Conservation (phyloP, 2,113 vertebrate genomes). For the Heterotis niloticus region DNA sequence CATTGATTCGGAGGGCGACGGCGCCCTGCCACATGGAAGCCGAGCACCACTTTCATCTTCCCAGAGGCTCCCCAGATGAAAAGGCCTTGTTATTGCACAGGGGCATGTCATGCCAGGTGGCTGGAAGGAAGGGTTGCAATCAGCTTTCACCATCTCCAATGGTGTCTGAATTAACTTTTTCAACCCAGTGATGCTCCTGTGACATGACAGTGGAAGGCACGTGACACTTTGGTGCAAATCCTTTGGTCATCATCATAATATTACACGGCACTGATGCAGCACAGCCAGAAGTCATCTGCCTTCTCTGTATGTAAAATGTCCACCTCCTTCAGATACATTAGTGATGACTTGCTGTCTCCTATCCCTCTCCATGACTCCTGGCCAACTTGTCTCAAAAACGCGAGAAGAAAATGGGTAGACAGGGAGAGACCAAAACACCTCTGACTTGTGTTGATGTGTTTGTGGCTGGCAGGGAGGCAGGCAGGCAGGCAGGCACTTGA, state of each 20-base stretch:
- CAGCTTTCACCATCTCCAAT: not conserved
- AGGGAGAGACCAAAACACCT: too few relatives aligned
- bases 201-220: not conserved
- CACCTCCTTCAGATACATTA: too few relatives aligned
- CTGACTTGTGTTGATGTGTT: too few relatives aligned
- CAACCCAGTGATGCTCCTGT: not conserved
- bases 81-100: not conserved
- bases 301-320: not conserved
- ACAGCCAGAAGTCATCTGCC: too few relatives aligned
- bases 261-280: not conserved
- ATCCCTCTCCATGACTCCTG: too few relatives aligned
- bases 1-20: not conserved
- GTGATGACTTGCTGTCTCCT: too few relatives aligned
- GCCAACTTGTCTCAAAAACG: too few relatives aligned
- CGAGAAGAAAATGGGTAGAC: too few relatives aligned
- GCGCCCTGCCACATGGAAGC: not conserved
- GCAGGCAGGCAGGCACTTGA: too few relatives aligned
- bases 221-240: not conserved
- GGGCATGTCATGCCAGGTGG: not conserved
- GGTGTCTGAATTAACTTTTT: not conserved
- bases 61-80: constrained; percentile 14
- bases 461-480: too few relatives aligned
- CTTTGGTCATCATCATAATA: not conserved
- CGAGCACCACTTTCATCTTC: constrained; percentile 12
- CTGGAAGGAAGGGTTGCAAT: not conserved